Base-by-base conservation (phyloP, 2,888 invertebrate genomes). In the Flexamia atlantica region DNA sequence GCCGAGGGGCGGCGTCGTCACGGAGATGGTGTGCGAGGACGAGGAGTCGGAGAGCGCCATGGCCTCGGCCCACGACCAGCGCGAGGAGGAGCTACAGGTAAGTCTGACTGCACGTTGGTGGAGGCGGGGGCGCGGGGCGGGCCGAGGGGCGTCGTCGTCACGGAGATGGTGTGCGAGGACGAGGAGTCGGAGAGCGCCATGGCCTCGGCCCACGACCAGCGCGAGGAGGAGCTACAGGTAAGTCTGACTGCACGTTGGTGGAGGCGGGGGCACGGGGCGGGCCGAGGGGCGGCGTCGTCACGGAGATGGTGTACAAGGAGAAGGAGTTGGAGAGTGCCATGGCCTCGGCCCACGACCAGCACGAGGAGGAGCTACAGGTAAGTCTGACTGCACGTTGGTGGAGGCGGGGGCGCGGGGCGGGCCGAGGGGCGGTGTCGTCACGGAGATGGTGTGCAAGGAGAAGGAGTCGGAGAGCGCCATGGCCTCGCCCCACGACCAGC, bases 21-120 rank as follows among this genome's bases (percentile, higher is more conserved):
- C 92, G 82, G 93, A 95, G 86, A 93, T 95, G 86, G 90, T 93
- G 40, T 94, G 95, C 86, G 96, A 97, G 88, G 98, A 98, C 89
- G 97, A 97, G 88, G 98, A 98, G 90, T 92, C 94, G 0, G 98
- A 98, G 90, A 97, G 97, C 89, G 97, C 96, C 0, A 97, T 98
- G 96, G 97, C 97, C 0, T 98, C 98, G 25, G 96, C 97, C 0
- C 97, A 97, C 89, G 97, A 98, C 89, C 98, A 98, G 90, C 92
- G 97, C 84, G 98, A 98, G 90, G 97, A 97, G 88, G 98, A 98
- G 90, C 91, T 98, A 84, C 98, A 98, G 92, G 92, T 90, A 84
- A 57, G 68, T 14, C 57, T n/a, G n/a, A n/a, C 2, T 98, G 95
- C 89, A 91, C 93, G 20, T 90, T 97, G 72, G 92, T 95, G 64